A percentile compares a stretch with the other conserved stretches of the same genome.
Evolutionary conservation across 1,140 invertebrate species (phyloP).

Genomic region (Chymomyza costata): DNA sequence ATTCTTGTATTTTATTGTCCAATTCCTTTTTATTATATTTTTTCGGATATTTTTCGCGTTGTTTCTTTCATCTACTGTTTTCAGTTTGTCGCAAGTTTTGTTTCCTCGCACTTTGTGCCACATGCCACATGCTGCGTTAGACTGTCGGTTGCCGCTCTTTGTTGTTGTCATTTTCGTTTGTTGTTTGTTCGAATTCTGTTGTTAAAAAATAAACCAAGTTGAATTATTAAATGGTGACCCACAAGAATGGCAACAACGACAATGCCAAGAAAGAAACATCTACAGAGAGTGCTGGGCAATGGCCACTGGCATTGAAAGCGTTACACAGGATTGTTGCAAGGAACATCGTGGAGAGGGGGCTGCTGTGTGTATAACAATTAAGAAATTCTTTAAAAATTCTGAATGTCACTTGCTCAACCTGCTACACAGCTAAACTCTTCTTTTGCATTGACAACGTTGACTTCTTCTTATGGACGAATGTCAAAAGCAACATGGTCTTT

Average conservation of each 20-base stretch:
- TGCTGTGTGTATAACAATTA: conserved; percentile 46
- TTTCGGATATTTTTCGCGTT: conserved; percentile 53
- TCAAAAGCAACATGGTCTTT: too few relatives aligned
- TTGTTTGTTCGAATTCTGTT: conserved; percentile 59
- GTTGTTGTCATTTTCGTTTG: conserved; percentile 47
- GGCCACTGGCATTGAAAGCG: neutral
- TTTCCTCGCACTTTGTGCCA: conserved; percentile 48
- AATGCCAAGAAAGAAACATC: conserved; percentile 5
- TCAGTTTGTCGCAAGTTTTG: conserved; percentile 10
- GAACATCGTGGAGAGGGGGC: neutral
- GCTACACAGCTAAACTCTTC: conserved; percentile 11
- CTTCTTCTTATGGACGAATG: too few relatives aligned
- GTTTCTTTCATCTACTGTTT: conserved; percentile 59
- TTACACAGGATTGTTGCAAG: neutral
- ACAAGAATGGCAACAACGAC: conserved; percentile 33
- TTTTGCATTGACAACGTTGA: too few relatives aligned
- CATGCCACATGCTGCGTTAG: conserved; percentile 39
- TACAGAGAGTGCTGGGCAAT: conserved; percentile 11
- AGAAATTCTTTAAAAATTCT: conserved; percentile 62
- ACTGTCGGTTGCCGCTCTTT: conserved; percentile 5
- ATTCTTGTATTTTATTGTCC: conserved; percentile 73
- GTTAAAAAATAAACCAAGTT: conserved; percentile 53
- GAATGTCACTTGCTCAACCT: conserved; percentile 27
- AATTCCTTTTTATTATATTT: conserved; percentile 74
- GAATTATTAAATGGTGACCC: conserved; percentile 59